Conservation (phyloP, 2,888 invertebrate species). For the Monoplex corrugatus region DNA sequence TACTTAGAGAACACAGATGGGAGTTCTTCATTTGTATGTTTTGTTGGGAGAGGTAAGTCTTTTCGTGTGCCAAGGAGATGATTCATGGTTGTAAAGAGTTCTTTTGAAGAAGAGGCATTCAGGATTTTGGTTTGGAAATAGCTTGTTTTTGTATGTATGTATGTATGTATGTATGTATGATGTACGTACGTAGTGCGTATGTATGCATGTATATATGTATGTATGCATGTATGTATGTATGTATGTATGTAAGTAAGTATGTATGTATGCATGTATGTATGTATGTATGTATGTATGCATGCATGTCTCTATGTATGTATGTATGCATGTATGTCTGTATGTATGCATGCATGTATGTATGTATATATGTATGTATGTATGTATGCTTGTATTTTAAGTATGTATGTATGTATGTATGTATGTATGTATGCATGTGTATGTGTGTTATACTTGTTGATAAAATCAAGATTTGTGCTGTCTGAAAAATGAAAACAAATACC, state of each 20-base stretch:
- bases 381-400: background rate
- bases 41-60: too few species aligned
- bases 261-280: conserved; percentile 33
- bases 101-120: too few species aligned
- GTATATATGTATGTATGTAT: conserved; percentile 29
- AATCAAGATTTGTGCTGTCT: too few species aligned
- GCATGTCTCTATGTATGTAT: background rate
- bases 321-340: background rate
- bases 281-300: conserved; percentile 27
- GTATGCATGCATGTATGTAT: conserved; percentile 19
- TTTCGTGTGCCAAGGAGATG: too few species aligned
- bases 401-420: background rate
- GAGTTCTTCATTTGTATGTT: too few species aligned
- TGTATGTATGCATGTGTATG: background rate
- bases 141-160: too few species aligned
- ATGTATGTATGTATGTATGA: too few species aligned
- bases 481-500: too few species aligned
- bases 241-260: background rate
- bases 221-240: background rate
- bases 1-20: too few species aligned
- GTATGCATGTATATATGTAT: background rate
- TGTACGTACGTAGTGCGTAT: background rate
- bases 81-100: too few species aligned
- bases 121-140: too few species aligned
- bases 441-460: too few species aligned